phyloP scores from a whole-genome alignment of 2,797 vertebrate species.

The Nothura maculosa region DNA sequence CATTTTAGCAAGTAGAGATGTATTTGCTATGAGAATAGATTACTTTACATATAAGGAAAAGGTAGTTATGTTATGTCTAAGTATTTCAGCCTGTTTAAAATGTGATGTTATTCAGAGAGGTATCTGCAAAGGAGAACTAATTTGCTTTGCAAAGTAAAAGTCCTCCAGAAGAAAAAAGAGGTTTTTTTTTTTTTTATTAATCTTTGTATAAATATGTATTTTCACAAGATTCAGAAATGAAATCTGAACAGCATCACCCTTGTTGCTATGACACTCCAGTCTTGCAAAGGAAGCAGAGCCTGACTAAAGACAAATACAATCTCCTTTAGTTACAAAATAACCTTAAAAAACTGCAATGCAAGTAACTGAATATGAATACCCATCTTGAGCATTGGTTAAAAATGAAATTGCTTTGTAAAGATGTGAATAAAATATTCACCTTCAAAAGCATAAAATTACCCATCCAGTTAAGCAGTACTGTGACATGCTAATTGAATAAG shows the following conservation, averaged over 20 bases:
- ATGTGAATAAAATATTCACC: neutral
- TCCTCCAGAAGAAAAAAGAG: neutral
- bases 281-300: neutral
- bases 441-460: neutral
- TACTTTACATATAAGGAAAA: neutral
- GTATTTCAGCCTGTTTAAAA: neutral
- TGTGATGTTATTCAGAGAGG: neutral
- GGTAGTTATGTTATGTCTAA: neutral
- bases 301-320: neutral
- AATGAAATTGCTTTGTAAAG: neutral
- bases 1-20: neutral
- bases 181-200: neutral
- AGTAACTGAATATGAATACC: neutral
- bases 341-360: neutral
- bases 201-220: neutral
- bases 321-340: neutral
- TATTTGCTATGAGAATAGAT: neutral
- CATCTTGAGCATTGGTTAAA: neutral
- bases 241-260: neutral
- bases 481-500: neutral
- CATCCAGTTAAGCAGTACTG: neutral
- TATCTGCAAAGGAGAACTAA: neutral
- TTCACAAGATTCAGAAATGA: neutral
- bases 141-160: slow-evolving; percentile 17
- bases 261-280: neutral